phyloP scores from a whole-genome alignment of 2,113 vertebrate genomes.

The Morphnarchus princeps region DNA sequence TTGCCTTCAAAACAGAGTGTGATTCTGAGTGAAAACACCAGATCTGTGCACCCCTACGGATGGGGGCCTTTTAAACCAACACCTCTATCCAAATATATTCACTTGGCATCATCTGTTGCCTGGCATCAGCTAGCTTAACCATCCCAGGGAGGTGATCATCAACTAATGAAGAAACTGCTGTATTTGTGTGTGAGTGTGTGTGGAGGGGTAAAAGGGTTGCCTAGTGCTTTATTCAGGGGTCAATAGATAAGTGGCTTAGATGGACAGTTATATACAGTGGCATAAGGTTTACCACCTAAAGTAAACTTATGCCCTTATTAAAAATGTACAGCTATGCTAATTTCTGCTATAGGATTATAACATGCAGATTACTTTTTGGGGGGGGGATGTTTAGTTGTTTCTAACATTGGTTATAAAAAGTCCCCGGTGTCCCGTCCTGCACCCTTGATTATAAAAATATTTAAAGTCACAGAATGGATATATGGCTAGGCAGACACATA shows the following conservation, averaged over 20 bases:
- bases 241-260: not conserved
- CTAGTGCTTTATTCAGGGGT: not conserved
- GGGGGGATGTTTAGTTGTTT: not conserved
- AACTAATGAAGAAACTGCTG: not conserved
- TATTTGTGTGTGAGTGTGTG: not conserved
- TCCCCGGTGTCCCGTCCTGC: not conserved
- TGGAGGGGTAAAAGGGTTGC: not conserved
- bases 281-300: not conserved
- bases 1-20: not conserved
- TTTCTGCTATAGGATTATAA: not conserved
- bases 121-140: not conserved
- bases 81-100: not conserved
- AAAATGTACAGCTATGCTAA: not conserved
- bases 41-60: not conserved
- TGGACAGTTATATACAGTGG: not conserved
- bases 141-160: not conserved
- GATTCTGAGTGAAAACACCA: not conserved
- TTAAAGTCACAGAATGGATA: conserved; percentile 70
- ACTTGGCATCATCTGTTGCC: not conserved
- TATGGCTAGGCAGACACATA: conserved; percentile 42
- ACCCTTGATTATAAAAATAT: conserved; percentile 69
- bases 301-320: not conserved
- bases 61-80: not conserved
- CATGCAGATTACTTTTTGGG: not conserved
- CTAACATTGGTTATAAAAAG: conserved; percentile 21